A percentile compares a stretch with the other conserved stretches of the same genome.
Evolutionary conservation across 2,797 vertebrate genomes (phyloP).

Genomic region (Ciconia nigra): DNA sequence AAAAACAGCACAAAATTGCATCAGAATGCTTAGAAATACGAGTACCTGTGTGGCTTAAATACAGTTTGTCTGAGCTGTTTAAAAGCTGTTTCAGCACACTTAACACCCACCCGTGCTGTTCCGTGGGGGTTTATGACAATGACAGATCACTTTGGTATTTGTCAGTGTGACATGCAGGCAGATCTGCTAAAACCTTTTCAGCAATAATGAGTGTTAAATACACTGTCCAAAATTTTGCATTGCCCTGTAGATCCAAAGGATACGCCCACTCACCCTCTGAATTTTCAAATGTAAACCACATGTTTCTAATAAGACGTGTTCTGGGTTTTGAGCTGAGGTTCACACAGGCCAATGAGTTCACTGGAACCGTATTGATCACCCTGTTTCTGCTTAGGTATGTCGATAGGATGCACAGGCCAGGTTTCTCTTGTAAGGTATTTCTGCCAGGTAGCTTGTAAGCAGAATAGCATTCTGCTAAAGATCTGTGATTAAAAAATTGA

Average conservation of each 20-base stretch:
- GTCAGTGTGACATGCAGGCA: not conserved
- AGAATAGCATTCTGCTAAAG: not conserved
- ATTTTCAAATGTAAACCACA: not conserved
- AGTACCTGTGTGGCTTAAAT: not conserved
- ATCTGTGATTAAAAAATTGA: not conserved
- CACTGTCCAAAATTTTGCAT: not conserved
- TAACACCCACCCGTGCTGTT: not conserved
- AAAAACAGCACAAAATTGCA: not conserved
- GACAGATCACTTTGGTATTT: not conserved
- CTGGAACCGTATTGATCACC: not conserved
- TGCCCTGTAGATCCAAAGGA: not conserved
- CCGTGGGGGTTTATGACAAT: not conserved
- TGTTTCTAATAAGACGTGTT: fast-evolving
- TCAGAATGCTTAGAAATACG: not conserved
- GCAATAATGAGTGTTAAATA: not conserved
- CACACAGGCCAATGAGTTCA: not conserved
- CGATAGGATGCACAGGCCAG: not conserved
- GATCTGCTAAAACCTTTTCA: not conserved
- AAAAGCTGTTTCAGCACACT: not conserved
- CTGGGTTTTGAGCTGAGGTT: not conserved
- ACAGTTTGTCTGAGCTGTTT: not conserved
- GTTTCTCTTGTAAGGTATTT: not conserved
- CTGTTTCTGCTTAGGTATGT: not conserved
- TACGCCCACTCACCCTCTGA: not conserved
- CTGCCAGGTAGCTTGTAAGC: not conserved